Base-by-base conservation (phyloP, 2,797 vertebrate species). In the Artibeus lituratus region DNA sequence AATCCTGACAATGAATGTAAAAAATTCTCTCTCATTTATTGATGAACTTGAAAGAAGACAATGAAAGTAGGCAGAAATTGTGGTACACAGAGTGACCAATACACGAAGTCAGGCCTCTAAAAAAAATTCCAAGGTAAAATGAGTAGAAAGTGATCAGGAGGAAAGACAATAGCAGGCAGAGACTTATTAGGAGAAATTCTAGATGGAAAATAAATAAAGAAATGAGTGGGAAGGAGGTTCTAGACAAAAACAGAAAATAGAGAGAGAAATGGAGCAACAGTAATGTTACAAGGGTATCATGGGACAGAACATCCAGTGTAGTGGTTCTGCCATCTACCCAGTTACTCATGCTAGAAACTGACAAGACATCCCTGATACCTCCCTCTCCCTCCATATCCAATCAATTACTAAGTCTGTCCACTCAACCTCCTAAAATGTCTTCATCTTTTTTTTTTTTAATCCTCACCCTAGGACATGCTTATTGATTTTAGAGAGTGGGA, bases 31-130 rank as follows among this genome's bases (percentile, higher is more conserved):
- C 76, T 82, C 65, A 87, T 80, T 87, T 72, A 88, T 5, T 87
- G 51, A 94, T 51, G 51, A 65, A 84, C 84, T 83, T 90, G 51
- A 89, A 89, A 95, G 49, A 55, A 62, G 55, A 69, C 11, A 89
- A 49, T 55, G n/a, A 91, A 84, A 76, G 59, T 32, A 82, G 15
- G 81, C 19, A 32, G 22, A 67, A 42, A 84, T 3, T 49, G 55
- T 26, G 80, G 55, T 21, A 59, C 49, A 84, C 16, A 37, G 26
- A 37, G 26, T 80, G 35, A 86, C 29, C 21, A 91, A 37, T n/a
- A 59, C 4, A 42, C n/a, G 76, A 81, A 91, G 93, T 90, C 18
- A 84, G 74, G 77, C 44, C 94, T 81, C 59, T 5, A 59, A 59
- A 59, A 57, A 55, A 59, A 59, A 29, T 59, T 29, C 49, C 53